Base-by-base conservation (phyloP, 2,888 invertebrate genomes). In the Phaonia tiefii region DNA sequence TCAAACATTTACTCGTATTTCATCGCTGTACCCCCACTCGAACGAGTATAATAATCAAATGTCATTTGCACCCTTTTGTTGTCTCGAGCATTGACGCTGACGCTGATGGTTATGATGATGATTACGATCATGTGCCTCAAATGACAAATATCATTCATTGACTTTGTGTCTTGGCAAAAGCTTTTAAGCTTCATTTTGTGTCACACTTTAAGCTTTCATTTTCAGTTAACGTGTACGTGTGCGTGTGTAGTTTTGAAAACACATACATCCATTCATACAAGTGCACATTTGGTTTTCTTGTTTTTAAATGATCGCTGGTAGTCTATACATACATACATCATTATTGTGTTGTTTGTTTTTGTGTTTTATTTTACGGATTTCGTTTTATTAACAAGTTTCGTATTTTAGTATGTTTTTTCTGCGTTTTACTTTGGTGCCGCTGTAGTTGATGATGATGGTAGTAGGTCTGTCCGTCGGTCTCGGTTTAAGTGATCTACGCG, bases 321-420 rank as follows among this genome's bases (percentile, higher is more conserved):
- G 20, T 39, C 26, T 73, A 46, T 42, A 49, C 46, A 80, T n/a
- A n/a, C n/a, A n/a, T n/a, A 80, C 46, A 39, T 77, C 71, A 78
- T 75, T 75, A 78, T 75, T 63, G 69, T 69, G 60, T 74, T 69
- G 54, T 63, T 70, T 63, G 44, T 54, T 69, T 74, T 74, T 70
- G 22, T 71, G 22, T 49, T 54, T 74, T 76, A 75, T 80, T 79
- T 75, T 73, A 67, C 42, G 51, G 58, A 69, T 67, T 82, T 79
- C 67, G 71, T 73, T 77, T 81, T 83, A 73, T 78, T 77, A 75
- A 76, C 71, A 75, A 75, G 69, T 72, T 82, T 77, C 76, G 67
- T 76, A 13, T 60, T 31, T 31, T 31, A 31, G 31, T 31, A 31
- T 31, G 56, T 70, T 79, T 72, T 79, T 72, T 73, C 2, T 17